These are phyloP conservation scores for Tipula vernalis DNA, from an alignment of 2,888 invertebrate genomes.

Conservation along the genomic window DNA sequence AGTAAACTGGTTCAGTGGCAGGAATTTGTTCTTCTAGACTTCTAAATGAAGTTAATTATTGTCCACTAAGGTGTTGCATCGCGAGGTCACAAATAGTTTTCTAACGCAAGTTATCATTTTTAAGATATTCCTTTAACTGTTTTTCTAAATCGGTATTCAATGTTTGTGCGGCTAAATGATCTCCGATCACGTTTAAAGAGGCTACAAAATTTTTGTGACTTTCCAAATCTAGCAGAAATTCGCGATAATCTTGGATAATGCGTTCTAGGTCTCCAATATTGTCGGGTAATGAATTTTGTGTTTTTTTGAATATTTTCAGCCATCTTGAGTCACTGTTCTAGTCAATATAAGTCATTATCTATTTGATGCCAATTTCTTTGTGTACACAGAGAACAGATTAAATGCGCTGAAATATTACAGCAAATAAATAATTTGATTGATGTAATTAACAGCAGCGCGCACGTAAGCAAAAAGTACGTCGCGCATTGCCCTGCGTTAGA, in stretches of 20 bases:
- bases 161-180: conserved; percentile 70
- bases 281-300: conserved; percentile 54
- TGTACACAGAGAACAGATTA: conserved; percentile 78
- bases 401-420: conserved; percentile 60
- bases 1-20: conserved; percentile 70
- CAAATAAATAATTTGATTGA: background rate
- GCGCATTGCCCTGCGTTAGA: background rate
- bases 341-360: conserved; percentile 79
- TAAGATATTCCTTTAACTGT: conserved; percentile 51
- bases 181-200: conserved; percentile 77
- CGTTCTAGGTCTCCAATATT: conserved; percentile 74
- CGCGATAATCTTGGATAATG: conserved; percentile 72
- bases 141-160: conserved; percentile 49
- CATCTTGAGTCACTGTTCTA: conserved; percentile 82
- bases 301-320: conserved; percentile 69
- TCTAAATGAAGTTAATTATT: conserved; percentile 60
- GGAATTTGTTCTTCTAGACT: conserved; percentile 67
- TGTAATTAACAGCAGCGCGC: background rate
- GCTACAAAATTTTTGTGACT: conserved; percentile 80
- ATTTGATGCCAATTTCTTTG: conserved; percentile 80
- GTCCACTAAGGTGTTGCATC: conserved; percentile 65
- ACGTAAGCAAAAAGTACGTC: background rate
- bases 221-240: conserved; percentile 78
- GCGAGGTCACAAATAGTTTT: conserved; percentile 65
- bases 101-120: conserved; percentile 66